phyloP scores from a whole-genome alignment of 2,113 vertebrate genomes.

The Megaptera novaeangliae region DNA sequence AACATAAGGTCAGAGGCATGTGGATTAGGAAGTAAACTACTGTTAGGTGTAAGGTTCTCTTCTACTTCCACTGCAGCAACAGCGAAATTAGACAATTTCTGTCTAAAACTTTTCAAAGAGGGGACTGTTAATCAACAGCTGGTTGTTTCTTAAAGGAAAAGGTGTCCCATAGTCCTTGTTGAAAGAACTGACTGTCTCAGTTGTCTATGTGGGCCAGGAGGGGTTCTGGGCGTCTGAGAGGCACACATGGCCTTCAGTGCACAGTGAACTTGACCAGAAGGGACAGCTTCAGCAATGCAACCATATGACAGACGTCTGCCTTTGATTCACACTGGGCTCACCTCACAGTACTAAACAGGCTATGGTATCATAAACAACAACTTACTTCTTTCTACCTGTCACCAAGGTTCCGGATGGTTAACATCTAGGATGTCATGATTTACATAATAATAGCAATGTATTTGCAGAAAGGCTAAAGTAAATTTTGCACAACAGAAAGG shows the following conservation, averaged over 20 bases:
- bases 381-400: not conserved
- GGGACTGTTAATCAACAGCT: not conserved
- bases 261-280: not conserved
- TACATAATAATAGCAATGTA: not conserved
- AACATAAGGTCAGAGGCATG: not conserved
- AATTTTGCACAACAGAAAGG: not conserved
- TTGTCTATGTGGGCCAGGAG: not conserved
- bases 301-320: not conserved
- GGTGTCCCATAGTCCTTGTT: not conserved
- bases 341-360: not conserved
- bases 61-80: not conserved
- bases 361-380: not conserved
- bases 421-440: not conserved
- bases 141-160: not conserved
- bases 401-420: not conserved
- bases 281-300: not conserved
- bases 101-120: not conserved
- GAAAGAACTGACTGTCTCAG: not conserved
- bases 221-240: not conserved
- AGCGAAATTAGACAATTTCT: not conserved
- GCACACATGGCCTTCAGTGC: not conserved
- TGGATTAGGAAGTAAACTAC: not conserved
- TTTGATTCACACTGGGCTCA: not conserved
- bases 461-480: not conserved
- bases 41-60: not conserved